These are phyloP conservation scores for Lamprologus tigripictilis DNA, from an alignment of 2,113 vertebrate species.

Conservation along the genomic window DNA sequence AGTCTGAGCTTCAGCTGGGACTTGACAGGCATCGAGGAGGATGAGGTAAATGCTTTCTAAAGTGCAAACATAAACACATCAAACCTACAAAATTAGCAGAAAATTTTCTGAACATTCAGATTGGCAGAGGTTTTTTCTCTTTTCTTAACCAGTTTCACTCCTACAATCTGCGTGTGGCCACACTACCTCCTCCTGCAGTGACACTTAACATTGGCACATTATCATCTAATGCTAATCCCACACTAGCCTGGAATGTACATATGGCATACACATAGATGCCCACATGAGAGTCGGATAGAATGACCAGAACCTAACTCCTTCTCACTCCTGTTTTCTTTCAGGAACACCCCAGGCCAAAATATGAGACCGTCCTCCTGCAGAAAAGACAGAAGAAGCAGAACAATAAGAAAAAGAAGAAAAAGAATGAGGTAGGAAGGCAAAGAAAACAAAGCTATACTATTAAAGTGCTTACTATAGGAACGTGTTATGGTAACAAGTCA, in stretches of 20 bases:
- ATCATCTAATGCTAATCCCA: not conserved
- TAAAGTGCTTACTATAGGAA: not conserved
- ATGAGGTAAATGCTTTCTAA: constrained; percentile 76
- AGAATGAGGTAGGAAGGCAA: constrained; percentile 70
- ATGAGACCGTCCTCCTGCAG: constrained; percentile 85
- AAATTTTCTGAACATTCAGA: not conserved
- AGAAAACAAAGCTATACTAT: not conserved
- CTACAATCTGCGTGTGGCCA: not conserved
- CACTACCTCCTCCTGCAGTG: not conserved
- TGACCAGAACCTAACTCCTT: not conserved
- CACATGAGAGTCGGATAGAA: not conserved
- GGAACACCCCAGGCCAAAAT: constrained; percentile 91
- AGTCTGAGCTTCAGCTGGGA: constrained; percentile 94
- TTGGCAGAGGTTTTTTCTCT: not conserved
- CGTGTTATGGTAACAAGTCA: too few species aligned
- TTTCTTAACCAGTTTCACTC: not conserved
- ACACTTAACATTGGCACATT: not conserved
- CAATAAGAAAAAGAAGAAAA: constrained; percentile 53
- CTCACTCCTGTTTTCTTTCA: constrained; percentile 26
- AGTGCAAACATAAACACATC: not conserved
- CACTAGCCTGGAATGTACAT: not conserved
- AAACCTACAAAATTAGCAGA: not conserved
- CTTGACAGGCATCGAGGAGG: constrained; percentile 90
- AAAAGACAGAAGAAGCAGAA: constrained; percentile 79
- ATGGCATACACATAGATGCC: not conserved